These are phyloP conservation scores for Nixonia krombeini DNA, from an alignment of 1,140 invertebrate species.

Conservation along the genomic window DNA sequence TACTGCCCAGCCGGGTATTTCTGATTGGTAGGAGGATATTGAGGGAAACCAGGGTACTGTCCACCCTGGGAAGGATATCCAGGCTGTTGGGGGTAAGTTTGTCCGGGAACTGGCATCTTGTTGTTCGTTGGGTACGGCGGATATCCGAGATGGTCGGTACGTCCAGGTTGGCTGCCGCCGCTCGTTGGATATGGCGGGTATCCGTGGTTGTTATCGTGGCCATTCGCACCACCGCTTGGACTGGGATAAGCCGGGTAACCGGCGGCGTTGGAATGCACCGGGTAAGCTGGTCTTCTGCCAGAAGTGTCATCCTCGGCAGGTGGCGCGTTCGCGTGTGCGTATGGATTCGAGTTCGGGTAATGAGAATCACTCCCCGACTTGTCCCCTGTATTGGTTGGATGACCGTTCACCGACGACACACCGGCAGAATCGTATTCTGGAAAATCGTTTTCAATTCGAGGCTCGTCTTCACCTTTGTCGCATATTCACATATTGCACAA, in stretches of 20 bases:
- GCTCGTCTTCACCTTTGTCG: neutral
- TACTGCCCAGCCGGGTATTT: constrained; percentile 22
- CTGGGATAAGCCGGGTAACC: constrained; percentile 53
- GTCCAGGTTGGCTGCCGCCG: constrained; percentile 19
- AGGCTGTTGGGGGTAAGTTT: constrained; percentile 47
- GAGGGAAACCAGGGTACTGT: constrained; percentile 29
- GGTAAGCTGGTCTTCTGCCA: constrained; percentile 21
- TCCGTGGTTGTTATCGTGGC: constrained; percentile 45
- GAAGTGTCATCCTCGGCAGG: constrained; percentile 48
- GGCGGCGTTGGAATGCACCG: constrained; percentile 20
- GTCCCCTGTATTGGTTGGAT: constrained; percentile 30
- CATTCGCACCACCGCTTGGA: too few species aligned
- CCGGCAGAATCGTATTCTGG: constrained; percentile 66
- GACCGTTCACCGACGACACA: constrained; percentile 60
- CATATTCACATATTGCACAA: too few species aligned
- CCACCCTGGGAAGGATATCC: constrained; percentile 32
- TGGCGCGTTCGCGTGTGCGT: constrained; percentile 65
- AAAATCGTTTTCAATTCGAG: constrained; percentile 41
- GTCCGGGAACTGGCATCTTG: constrained; percentile 57
- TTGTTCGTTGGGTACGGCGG: constrained; percentile 61
- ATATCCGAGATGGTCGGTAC: constrained; percentile 51
- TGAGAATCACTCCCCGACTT: constrained; percentile 28
- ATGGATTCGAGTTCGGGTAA: constrained; percentile 56
- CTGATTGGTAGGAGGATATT: constrained; percentile 36
- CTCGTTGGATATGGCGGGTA: constrained; percentile 46